Base-by-base conservation (phyloP, 2,888 invertebrate genomes). In the Coelinius sp. region DNA sequence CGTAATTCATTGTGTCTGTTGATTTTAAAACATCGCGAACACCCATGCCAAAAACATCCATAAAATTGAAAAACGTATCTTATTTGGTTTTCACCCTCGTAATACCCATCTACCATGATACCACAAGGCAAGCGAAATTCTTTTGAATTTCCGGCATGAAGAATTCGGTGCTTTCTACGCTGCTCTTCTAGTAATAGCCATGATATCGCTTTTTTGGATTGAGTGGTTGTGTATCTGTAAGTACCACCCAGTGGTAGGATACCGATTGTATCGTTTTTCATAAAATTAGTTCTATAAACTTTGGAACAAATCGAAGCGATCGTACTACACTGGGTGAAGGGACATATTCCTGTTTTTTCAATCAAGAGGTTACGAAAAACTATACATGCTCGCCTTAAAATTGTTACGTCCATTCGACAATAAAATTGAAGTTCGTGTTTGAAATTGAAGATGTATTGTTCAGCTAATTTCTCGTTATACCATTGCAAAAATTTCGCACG, bases 41-140 rank as follows among this genome's bases (percentile, higher is more conserved):
- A 75, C 0, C 73, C 73, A 53, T 73, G 71, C 73, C 69, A 75
- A 17, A 68, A 71, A 10, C 72, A 75, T 2, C 73, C 71, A 22
- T 73, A 63, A 24, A 73, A 75, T n/a, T 75, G 71, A 25, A 69
- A 59, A 6, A 68, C 70, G 8, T 70, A 17, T 1, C 22, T 17
- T 8, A 12, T 3, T 6, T 46, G 22, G 35, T 71, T 38, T 7
- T 49, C 2, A 7, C 31, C 66, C 8, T 66, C 68, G 52, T 71
- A 70, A 35, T 73, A 76, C 0, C 71, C 70, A 27, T 73, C 71
- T 2, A 75, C 71, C 22, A 41, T 24, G 8, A 73, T 20, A 22
- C 68, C 69, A 17, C n/a, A n/a, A n/a, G n/a, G n/a, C n/a, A n/a
- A n/a, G n/a, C n/a, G n/a, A n/a, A n/a, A n/a, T n/a, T n/a, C n/a